Base-by-base conservation (phyloP, 2,113 vertebrate genomes). In the Gyps fulvus region DNA sequence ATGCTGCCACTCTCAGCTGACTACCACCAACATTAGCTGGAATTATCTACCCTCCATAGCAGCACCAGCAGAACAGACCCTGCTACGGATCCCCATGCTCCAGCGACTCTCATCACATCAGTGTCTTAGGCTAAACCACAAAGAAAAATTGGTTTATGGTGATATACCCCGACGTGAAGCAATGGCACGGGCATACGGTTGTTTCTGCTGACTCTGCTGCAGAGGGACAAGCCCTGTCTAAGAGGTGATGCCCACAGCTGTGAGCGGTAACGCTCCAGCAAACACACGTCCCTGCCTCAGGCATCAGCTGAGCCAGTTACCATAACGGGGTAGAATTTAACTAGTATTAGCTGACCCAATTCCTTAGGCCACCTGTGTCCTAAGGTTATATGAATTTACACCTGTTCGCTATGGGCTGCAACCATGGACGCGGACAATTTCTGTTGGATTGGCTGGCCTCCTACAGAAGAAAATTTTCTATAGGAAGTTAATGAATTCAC, bases 361-460 rank as follows among this genome's bases (percentile, higher is more conserved):
- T 71, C 47, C 57, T 43, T 27, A 19, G 34, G 32, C 59, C 38
- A 17, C 0, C 9, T 1, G 19, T 32, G 7, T 32, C 63, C 74
- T 27, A 20, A 66, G 61, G 83, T 25, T 43, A 7, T 13, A 27
- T 6, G 52, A 73, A 58, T 58, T 74, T 36, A 43, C 0, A 0
- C 16, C 69, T 49, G 10, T 15, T 36, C 61, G 58, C 62, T 42
- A 20, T 0, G 3, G 40, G 54, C 54, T 86, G 67, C 2, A 1
- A 58, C 43, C 43, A n/a, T 0, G 0, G 17, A 40, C 22, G 7
- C 0, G 0, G 34, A 59, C 23, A 40, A 2, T n/a, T 82, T 40
- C 66, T 72, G 66, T 7, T 7, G 21, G 10, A 13, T 20, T 73
- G 40, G 25, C 8, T 84, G 77, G 36, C 18, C 73, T 65, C 49